These are phyloP conservation scores for Serrognathus titanus DNA, from an alignment of 2,888 invertebrate species.

Conservation along the genomic window DNA sequence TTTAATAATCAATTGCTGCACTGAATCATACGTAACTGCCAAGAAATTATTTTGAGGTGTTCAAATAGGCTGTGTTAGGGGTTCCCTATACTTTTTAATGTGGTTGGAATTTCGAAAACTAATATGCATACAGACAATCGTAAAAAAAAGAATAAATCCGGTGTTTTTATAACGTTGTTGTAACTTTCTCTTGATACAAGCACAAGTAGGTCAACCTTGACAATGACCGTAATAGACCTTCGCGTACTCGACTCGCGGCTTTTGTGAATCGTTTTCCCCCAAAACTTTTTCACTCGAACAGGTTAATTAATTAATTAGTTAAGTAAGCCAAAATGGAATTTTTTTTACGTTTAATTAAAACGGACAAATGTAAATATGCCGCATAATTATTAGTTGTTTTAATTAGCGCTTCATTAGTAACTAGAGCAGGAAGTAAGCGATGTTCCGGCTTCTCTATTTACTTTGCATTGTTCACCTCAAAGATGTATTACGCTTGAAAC, in stretches of 20 bases:
- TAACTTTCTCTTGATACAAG: conserved; percentile 10
- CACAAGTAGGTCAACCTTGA: conserved; percentile 16
- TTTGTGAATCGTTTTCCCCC: background rate
- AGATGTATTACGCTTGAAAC: background rate
- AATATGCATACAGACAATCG: background rate
- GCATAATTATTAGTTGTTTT: conserved; percentile 1
- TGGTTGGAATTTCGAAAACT: too few species aligned
- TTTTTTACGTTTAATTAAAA: too few species aligned
- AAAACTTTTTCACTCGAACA: background rate
- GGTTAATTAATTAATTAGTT: background rate
- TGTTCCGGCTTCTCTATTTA: background rate
- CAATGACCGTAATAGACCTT: conserved; percentile 16
- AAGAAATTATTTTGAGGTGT: too few species aligned
- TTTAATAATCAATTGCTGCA: background rate
- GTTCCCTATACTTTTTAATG: too few species aligned
- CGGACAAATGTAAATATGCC: too few species aligned
- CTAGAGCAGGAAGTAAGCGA: conserved; percentile 26
- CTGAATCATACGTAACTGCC: background rate
- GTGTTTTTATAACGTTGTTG: conserved; percentile 4
- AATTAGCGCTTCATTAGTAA: conserved; percentile 25
- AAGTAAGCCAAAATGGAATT: too few species aligned
- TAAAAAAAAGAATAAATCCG: conserved; percentile 7
- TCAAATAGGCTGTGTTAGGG: too few species aligned
- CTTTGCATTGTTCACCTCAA: background rate
- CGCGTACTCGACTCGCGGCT: conserved; percentile 2